These are phyloP conservation scores for Chymomyza procnemis DNA, from an alignment of 2,888 invertebrate species.

Conservation along the genomic window DNA sequence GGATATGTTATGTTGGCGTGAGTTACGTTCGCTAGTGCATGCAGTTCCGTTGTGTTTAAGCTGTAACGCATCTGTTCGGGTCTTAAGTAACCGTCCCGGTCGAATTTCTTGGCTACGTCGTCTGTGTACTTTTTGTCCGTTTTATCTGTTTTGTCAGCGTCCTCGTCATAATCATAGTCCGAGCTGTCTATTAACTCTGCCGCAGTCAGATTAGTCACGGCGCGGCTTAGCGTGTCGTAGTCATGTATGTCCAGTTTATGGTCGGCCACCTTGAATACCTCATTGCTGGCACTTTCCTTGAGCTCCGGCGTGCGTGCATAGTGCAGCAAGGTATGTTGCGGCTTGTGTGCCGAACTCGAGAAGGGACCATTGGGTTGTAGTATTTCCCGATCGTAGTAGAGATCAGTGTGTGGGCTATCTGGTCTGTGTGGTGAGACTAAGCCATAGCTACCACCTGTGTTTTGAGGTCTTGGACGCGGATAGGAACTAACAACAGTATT, in stretches of 20 bases:
- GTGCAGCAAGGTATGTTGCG: slow-evolving; percentile 41
- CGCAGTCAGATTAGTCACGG: slow-evolving; percentile 42
- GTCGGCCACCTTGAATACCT: slow-evolving; percentile 27
- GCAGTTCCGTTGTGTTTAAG: slow-evolving; percentile 36
- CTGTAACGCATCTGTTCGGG: slow-evolving; percentile 68
- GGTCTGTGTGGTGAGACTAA: slow-evolving; percentile 47
- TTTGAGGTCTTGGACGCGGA: slow-evolving; percentile 39
- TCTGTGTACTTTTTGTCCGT: slow-evolving; percentile 34
- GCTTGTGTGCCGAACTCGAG: slow-evolving; percentile 46
- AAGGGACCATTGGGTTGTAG: slow-evolving; percentile 51
- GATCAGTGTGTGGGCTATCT: slow-evolving; percentile 49
- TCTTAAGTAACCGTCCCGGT: slow-evolving; percentile 73
- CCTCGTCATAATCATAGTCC: slow-evolving; percentile 52
- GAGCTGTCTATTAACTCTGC: slow-evolving; percentile 24
- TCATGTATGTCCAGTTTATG: slow-evolving; percentile 61
- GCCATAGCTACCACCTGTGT: slow-evolving; percentile 42
- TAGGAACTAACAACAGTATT: slow-evolving; percentile 44
- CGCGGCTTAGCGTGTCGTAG: slow-evolving; percentile 59
- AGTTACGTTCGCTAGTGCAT: slow-evolving; percentile 3
- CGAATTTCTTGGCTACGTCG: slow-evolving; percentile 49
- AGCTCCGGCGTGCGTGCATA: slow-evolving; percentile 50
- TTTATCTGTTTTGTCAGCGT: slow-evolving; percentile 48
- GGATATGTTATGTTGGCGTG: slow-evolving; percentile 31
- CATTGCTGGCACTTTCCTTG: slow-evolving; percentile 38
- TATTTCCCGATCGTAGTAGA: slow-evolving; percentile 62